Evolutionary conservation across 2,797 vertebrate genomes (phyloP).

Genomic region (Lerista edwardsae): DNA sequence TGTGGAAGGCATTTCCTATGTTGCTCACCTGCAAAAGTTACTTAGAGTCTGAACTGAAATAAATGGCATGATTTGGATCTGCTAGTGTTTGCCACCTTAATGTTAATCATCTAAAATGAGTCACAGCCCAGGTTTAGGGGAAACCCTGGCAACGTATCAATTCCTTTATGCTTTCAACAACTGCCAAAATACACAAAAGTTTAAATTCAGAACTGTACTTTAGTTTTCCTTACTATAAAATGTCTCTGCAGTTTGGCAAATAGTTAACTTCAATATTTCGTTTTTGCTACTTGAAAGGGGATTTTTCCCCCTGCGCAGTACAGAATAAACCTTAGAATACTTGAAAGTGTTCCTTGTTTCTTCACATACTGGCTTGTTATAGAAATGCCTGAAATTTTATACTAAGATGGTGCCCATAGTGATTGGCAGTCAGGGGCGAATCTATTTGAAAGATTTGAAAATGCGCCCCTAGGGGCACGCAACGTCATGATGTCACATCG

Average conservation of each 20-base stretch:
- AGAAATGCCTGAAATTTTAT: neutral
- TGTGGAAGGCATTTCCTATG: slow-evolving; percentile 17
- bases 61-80: slow-evolving; percentile 34
- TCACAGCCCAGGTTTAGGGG: slow-evolving; percentile 50
- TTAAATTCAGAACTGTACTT: slow-evolving; percentile 50
- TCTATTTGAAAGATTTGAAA: too few species aligned
- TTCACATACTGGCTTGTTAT: neutral
- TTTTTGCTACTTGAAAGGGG: slow-evolving; percentile 39
- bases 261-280: slow-evolving; percentile 53
- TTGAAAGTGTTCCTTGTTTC: slow-evolving; percentile 41
- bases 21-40: slow-evolving; percentile 30
- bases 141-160: slow-evolving; percentile 62
- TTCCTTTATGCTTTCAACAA: slow-evolving; percentile 59
- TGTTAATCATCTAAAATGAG: slow-evolving; percentile 33
- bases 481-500: too few species aligned
- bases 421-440: too few species aligned
- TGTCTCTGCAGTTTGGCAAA: slow-evolving; percentile 35
- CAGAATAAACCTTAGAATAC: slow-evolving; percentile 17
- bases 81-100: slow-evolving; percentile 46
- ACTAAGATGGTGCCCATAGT: too few species aligned
- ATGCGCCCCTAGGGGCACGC: too few species aligned
- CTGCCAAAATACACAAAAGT: slow-evolving; percentile 64
- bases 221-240: slow-evolving; percentile 60
- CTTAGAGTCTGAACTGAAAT: slow-evolving; percentile 30
- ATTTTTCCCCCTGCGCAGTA: neutral